Evolutionary conservation across 1,140 invertebrate genomes (phyloP).

Genomic region (Euwallacea similis): DNA sequence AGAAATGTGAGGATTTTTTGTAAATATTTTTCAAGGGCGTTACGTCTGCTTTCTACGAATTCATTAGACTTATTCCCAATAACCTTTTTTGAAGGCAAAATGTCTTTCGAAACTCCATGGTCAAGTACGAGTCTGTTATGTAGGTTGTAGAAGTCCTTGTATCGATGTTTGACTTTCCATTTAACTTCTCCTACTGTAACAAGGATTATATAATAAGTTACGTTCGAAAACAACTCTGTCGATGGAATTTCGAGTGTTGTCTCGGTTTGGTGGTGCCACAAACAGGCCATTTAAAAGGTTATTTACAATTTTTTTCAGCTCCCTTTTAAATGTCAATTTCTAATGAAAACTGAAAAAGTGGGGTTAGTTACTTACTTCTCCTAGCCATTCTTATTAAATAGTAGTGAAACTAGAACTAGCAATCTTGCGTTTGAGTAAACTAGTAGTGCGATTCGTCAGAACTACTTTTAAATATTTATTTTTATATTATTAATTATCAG

Average conservation of each 20-base stretch:
- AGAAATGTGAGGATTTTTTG: slow-evolving; percentile 74
- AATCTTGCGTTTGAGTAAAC: no score
- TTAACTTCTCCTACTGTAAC: slow-evolving; percentile 68
- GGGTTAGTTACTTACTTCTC: no score
- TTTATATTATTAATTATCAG: no score
- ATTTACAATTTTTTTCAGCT: no score
- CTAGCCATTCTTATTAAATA: no score
- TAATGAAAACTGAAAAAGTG: no score
- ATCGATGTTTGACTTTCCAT: slow-evolving; percentile 83
- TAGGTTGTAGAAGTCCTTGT: slow-evolving; percentile 86
- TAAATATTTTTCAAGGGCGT: slow-evolving; percentile 79
- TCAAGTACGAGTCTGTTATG: slow-evolving; percentile 79
- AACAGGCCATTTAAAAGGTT: slow-evolving; percentile 62
- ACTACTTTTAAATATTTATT: no score
- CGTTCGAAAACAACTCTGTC: slow-evolving; percentile 58
- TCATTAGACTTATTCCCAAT: slow-evolving; percentile 66
- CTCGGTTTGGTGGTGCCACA: slow-evolving; percentile 61
- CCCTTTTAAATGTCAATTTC: no score
- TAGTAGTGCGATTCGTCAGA: no score
- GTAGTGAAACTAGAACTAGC: no score
- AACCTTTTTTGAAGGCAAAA: slow-evolving; percentile 89
- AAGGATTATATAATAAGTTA: slow-evolving; percentile 71
- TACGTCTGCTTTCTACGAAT: slow-evolving; percentile 82
- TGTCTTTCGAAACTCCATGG: slow-evolving; percentile 77
- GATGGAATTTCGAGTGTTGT: slow-evolving; percentile 63